These are phyloP conservation scores for Chrysemys picta DNA, from an alignment of 2,113 vertebrate genomes.

Conservation along the genomic window DNA sequence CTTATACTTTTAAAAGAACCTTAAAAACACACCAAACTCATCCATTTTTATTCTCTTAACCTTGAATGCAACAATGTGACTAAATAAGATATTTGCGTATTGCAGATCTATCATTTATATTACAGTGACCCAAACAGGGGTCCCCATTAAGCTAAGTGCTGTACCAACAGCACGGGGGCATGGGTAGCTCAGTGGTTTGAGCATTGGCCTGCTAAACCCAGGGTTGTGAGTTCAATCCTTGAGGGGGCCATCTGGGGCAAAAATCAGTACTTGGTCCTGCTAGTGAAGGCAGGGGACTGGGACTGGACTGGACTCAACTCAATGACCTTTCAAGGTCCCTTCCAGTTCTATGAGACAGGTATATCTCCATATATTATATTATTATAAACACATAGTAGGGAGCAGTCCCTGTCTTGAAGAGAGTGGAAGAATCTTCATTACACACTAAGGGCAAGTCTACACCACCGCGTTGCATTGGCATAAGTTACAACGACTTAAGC, in stretches of 20 bases:
- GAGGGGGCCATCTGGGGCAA: too few relatives aligned
- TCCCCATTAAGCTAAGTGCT: background rate
- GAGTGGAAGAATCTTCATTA: background rate
- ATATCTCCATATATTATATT: too few relatives aligned
- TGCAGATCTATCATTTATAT: conserved; percentile 12
- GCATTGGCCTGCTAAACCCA: too few relatives aligned
- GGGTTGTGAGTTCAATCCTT: too few relatives aligned
- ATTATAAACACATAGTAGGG: background rate
- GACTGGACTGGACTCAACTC: too few relatives aligned
- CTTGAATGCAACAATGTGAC: conserved; percentile 6
- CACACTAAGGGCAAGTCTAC: background rate
- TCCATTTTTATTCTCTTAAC: background rate
- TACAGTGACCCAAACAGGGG: background rate
- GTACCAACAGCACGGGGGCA: background rate
- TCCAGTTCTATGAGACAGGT: too few relatives aligned
- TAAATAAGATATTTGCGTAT: background rate
- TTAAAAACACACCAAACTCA: background rate
- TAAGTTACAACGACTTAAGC: too few relatives aligned
- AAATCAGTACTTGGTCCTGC: too few relatives aligned
- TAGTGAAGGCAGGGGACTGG: too few relatives aligned
- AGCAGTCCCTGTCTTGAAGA: background rate
- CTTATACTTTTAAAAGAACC: conserved; percentile 16
- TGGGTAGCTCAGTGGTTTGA: too few relatives aligned
- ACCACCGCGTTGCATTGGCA: too few relatives aligned
- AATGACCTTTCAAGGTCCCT: too few relatives aligned